Base-by-base conservation (phyloP, 35 echinoderm and acorn worm species). In the Stichopus chloronotus region DNA sequence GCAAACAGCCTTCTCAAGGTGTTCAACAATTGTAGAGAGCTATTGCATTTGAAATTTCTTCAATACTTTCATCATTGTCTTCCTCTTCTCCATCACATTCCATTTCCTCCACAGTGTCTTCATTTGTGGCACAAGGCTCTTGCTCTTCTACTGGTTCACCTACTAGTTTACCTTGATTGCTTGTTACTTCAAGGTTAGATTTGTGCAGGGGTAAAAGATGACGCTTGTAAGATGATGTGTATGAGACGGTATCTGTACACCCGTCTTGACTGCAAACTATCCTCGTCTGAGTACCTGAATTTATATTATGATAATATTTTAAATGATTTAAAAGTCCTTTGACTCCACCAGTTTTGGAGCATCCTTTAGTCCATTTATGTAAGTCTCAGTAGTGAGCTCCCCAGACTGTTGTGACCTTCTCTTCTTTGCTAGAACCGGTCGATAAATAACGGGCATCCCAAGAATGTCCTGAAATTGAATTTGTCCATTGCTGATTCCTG, bases 231-330 rank as follows among this genome's bases (percentile, higher is more conserved):
- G 9, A 76, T 6, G 72, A 76, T 10, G 56, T 22, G 20, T 30
- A 55, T 13, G 30, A 83, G 24, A 80, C 8, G 25, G 55, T 83
- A 56, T 83, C 53, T 16, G 25, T 53, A n/a, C 80, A 83, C 5
- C 80, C 80, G 56, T 83, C 21, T 20, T 83, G 80, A 20, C 80
- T 83, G 80, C 80, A 83, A 11, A 83, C 8, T 83, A 56, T 83
- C 80, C 52, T 53, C 6, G 80, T 83, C 1, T 11, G 20, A 19
- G 80, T 83, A 13, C 52, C 80, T 17, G 80, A 53, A 55, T 17
- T 19, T 6, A 83, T 83, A 83, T 83, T 30, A 83, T 43, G 30
- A 56, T 83, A 83, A 6, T 76, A 76, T 76, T 76, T 76, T 76
- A 76, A 76, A 11, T 8, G 72, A 43, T 43, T 43, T 43, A 43